Conservation (phyloP, 1,140 invertebrate genomes). For the Dendrolimus kikuchii region DNA sequence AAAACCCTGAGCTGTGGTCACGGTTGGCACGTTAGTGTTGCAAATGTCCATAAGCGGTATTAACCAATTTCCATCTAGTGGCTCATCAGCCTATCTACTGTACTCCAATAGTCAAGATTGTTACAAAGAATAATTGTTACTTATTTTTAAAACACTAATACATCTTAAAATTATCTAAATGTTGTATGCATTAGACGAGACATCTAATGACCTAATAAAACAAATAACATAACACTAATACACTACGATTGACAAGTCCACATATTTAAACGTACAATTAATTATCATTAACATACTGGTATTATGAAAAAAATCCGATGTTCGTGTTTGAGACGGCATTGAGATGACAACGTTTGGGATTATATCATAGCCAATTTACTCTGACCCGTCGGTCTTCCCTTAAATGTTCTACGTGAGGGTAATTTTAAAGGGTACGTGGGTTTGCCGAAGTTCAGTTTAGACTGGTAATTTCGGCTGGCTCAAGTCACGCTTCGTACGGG, state of each 20-base stretch:
- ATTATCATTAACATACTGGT: conserved; percentile 55
- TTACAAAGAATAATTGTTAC: too few relatives aligned
- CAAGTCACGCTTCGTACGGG: conserved; percentile 43
- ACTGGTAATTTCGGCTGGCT: conserved; percentile 26
- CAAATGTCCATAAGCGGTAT: too few relatives aligned
- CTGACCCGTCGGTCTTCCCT: conserved; percentile 15
- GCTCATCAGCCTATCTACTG: too few relatives aligned
- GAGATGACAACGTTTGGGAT: conserved; percentile 59
- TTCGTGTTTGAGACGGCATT: conserved; percentile 63
- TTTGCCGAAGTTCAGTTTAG: conserved; percentile 25
- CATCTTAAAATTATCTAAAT: too few relatives aligned
- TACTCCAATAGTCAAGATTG: too few relatives aligned
- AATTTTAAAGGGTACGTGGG: conserved; percentile 14
- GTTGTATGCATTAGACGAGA: background rate
- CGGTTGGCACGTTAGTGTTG: too few relatives aligned
- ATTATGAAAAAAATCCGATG: conserved; percentile 47
- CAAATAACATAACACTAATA: conserved; percentile 53
- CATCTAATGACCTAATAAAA: conserved; percentile 15
- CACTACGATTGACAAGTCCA: conserved; percentile 49
- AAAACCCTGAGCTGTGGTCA: too few relatives aligned
- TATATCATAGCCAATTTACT: conserved; percentile 26
- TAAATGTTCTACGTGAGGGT: conserved; percentile 1
- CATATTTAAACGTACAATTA: conserved; percentile 54
- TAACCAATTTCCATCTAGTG: too few relatives aligned
- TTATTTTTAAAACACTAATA: too few relatives aligned